Base-by-base conservation (phyloP, 1,140 invertebrate species). In the Lepidotrigona ventralis region DNA sequence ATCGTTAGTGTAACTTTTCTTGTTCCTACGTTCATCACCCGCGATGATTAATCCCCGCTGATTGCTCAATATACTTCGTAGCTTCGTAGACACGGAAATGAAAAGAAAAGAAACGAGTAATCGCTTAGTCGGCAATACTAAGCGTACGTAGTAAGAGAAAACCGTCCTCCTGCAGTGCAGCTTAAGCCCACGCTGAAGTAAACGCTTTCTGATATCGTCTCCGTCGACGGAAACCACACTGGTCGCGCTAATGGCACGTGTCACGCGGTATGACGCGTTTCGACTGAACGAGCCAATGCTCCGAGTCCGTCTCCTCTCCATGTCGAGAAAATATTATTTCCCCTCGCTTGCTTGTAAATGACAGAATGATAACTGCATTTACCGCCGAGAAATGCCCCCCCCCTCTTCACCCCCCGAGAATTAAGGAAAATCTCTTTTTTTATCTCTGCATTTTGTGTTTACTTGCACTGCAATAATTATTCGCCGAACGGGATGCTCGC, bases 11-110 rank as follows among this genome's bases (percentile, higher is more conserved):
- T 71, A 78, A 46, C 51, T 83, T 68, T 29, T 58, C 68, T 77
- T 79, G 79, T 88, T 88, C 86, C 79, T 87, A 85, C 23, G 85
- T 87, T 80, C 82, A 86, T 74, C 73, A 39, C 39, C 66, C 85
- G 81, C 82, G 81, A 75, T 53, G 73, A 69, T 58, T 63, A 60
- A 39, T 84, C 69, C 77, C 64, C 54, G 80, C 80, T 46, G 39
- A 78, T 89, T 81, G 83, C 79, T 86, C 87, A 76, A 81, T 63
- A 60, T 17, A 46, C 74, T 6, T 46, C 8, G 70, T 84, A 79
- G 76, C 80, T 79, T 86, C 76, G 74, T 60, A 69, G 69, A 60
- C 26, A 19, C 53, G 19, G 9, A n/a, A 63, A 9, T 26, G 21
- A 33, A 76, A 63, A 77, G 11, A 29, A 29, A 58, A 70, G 21